Percentiles rank a stretch among this genome's conserved stretches.
These are phyloP conservation scores for Ditylenchus weischeri DNA, from an alignment of 2,888 invertebrate genomes.

Conservation along the genomic window DNA sequence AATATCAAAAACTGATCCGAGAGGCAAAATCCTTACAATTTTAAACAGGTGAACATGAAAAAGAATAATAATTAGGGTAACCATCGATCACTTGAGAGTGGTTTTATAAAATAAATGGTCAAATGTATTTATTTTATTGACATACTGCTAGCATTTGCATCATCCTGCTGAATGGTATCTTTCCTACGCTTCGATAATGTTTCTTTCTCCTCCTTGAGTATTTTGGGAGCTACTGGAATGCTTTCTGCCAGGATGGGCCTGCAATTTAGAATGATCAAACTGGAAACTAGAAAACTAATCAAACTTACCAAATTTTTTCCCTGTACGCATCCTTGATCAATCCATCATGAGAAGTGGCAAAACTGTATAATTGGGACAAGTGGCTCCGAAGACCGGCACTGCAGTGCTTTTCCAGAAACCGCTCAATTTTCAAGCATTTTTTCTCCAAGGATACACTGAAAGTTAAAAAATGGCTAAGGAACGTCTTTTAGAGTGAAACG, in stretches of 20 bases:
- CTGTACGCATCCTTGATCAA: slow-evolving; percentile 48
- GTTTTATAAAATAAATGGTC: too few relatives aligned
- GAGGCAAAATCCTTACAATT: too few relatives aligned
- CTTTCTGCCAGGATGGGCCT: slow-evolving; percentile 45
- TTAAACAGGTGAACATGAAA: too few relatives aligned
- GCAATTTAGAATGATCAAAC: slow-evolving; percentile 77
- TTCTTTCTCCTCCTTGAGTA: slow-evolving; percentile 28
- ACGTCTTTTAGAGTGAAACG: too few relatives aligned
- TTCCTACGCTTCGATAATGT: slow-evolving; percentile 1
- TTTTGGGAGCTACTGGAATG: slow-evolving; percentile 29
- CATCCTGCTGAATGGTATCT: slow-evolving; percentile 8
- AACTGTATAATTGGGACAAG: slow-evolving; percentile 21
- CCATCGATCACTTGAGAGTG: too few relatives aligned
- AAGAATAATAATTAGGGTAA: too few relatives aligned
- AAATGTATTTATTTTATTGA: too few relatives aligned
- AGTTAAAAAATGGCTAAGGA: too few relatives aligned
- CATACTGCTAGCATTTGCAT: neutral
- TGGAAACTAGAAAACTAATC: slow-evolving; percentile 63
- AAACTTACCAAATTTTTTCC: slow-evolving; percentile 12
- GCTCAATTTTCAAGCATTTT: slow-evolving; percentile 9
- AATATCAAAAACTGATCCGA: too few relatives aligned
- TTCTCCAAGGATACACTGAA: neutral
- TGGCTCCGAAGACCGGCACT: slow-evolving; percentile 10
- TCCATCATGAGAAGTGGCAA: slow-evolving; percentile 37
- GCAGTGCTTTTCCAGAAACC: neutral